Base-by-base conservation (phyloP, 2,797 vertebrate species). In the Pipistrellus nathusii region DNA sequence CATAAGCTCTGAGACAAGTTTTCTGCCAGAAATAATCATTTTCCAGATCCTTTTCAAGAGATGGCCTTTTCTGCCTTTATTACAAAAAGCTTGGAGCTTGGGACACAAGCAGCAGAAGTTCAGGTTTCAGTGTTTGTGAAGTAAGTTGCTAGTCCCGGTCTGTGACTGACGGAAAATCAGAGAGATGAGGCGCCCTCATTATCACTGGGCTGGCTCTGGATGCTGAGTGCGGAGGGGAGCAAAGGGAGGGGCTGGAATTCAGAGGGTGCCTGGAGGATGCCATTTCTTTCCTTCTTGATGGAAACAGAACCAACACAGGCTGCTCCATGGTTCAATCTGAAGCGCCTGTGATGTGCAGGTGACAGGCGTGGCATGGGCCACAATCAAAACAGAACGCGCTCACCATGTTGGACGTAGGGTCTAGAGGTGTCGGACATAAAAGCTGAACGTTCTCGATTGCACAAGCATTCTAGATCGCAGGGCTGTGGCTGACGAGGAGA, bases 101-200 rank as follows among this genome's bases (percentile, higher is more conserved):
- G 96, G 94, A 97, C 86, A 96, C 75, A 95, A 97, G 97, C 97
- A 95, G 59, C 82, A 97, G 85, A 92, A 96, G 97, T 91, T 96
- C 95, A 96, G 91, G 95, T 97, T 98, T 97, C 95, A 85, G 48
- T 44, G 62, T 93, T 91, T 90, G 92, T 91, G 97, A 97, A 98
- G 20, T 55, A 96, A 98, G 94, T 97, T 97, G 96, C 96, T 95
- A 97, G 95, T 94, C 97, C 95, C 94, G 97, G 94, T 97, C 95
- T 98, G 94, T 97, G 97, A 93, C 51, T 87, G 91, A 97, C 96
- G 75, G 97, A 95, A 98, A 98, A 97, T 97, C 95, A 97, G 97
- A 96, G 96, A 97, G 98, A 98, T 97, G 94, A 98, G 98, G 97
- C 96, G 96, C 90, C 94, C 94, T 93, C 95, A 96, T 91, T 94